These are phyloP conservation scores for Myzus persicae DNA, from an alignment of 1,140 invertebrate genomes.

Conservation along the genomic window DNA sequence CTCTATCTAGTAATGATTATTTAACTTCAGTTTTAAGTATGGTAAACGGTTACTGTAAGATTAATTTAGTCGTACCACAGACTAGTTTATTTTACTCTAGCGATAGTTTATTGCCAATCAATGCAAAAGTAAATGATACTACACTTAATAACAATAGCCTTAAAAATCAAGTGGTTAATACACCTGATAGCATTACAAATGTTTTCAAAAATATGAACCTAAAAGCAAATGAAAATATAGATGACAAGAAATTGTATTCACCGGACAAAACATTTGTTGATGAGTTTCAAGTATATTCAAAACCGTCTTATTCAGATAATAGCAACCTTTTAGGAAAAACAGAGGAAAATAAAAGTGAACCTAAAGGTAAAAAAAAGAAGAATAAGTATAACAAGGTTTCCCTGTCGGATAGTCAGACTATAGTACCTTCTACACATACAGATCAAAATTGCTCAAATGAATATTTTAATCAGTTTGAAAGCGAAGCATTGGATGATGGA, in stretches of 20 bases:
- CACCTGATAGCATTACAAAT: background rate
- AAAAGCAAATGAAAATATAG: background rate
- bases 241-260: background rate
- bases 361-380: slow-evolving; percentile 1
- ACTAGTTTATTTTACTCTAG: slow-evolving; percentile 8
- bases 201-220: background rate
- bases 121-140: background rate
- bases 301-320: background rate
- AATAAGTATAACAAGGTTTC: background rate
- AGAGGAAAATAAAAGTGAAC: background rate
- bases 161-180: background rate
- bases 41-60: slow-evolving; percentile 38
- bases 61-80: slow-evolving; percentile 32
- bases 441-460: background rate
- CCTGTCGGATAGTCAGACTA: background rate
- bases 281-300: background rate
- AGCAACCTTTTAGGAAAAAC: background rate
- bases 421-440: background rate
- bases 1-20: background rate
- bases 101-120: slow-evolving; percentile 9
- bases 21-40: background rate
- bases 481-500: background rate
- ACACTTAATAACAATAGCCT: background rate
- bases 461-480: slow-evolving; percentile 5
- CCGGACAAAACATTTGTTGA: background rate